phyloP scores from a whole-genome alignment of 2,113 vertebrate genomes.

The Bujurquina vittata region DNA sequence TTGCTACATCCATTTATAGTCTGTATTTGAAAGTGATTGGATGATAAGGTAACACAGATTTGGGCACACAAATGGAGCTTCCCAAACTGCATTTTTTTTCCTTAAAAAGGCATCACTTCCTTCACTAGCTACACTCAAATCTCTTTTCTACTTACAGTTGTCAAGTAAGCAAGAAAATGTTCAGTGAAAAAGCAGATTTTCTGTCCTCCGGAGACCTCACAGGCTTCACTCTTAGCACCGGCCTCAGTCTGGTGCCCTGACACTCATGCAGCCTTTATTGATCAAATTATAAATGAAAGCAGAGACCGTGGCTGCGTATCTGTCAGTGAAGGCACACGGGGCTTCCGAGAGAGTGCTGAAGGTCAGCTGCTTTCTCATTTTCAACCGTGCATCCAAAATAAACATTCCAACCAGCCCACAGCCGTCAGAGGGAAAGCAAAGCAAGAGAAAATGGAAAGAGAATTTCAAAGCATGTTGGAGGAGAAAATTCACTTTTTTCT shows the following conservation, averaged over 20 bases:
- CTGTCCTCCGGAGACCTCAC: neutral
- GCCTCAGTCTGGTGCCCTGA: constrained; percentile 33
- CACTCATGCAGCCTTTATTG: constrained; percentile 28
- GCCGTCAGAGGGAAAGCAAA: constrained; percentile 33
- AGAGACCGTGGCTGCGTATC: constrained; percentile 20
- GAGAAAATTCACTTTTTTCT: neutral
- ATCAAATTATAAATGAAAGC: constrained; percentile 64
- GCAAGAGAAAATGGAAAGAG: constrained; percentile 45
- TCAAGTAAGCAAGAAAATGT: constrained; percentile 4
- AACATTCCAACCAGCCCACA: constrained; percentile 73
- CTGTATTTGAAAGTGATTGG: neutral
- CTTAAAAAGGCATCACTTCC: neutral
- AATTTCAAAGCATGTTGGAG: constrained; percentile 22
- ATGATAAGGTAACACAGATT: neutral
- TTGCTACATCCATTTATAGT: neutral
- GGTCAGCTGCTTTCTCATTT: constrained; percentile 70
- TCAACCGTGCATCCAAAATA: constrained; percentile 71
- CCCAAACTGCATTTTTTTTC: neutral
- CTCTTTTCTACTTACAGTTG: neutral
- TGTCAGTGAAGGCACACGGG: constrained; percentile 27
- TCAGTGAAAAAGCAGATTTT: neutral
- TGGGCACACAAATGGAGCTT: neutral
- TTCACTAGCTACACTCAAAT: neutral
- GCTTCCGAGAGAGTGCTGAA: constrained; percentile 36
- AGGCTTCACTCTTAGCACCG: constrained; percentile 17